Percentiles rank a stretch among this genome's conserved stretches.
Conservation (phyloP, 2,797 vertebrate species). For the Phataginus tricuspis region DNA sequence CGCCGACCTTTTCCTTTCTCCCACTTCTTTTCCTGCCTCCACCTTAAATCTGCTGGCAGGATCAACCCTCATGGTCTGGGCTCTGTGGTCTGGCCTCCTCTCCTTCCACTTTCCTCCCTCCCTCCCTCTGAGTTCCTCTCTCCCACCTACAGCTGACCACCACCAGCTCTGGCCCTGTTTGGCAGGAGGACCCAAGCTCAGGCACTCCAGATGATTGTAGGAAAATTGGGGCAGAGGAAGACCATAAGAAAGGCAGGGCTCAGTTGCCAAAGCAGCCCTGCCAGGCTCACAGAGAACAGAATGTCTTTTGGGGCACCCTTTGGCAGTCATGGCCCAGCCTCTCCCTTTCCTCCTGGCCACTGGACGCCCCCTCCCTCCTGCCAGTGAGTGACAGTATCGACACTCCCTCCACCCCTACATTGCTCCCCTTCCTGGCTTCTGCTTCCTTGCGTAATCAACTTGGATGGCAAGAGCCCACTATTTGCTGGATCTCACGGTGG, state of each 20-base stretch:
- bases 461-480: background rate
- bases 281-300: background rate
- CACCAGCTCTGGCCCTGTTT: background rate
- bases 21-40: background rate
- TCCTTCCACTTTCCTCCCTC: background rate
- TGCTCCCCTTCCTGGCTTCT: slow-evolving; percentile 11
- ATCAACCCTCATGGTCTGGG: background rate
- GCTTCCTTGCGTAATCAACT: slow-evolving; percentile 53
- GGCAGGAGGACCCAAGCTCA: background rate
- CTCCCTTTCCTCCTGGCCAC: background rate
- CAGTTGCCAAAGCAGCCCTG: background rate
- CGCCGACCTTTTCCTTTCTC: background rate
- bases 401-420: background rate
- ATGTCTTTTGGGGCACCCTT: accelerated
- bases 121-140: background rate
- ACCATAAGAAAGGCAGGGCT: background rate
- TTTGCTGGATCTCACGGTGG: accelerated
- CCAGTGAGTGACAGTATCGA: background rate
- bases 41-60: background rate
- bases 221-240: background rate
- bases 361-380: background rate
- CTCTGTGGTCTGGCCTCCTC: background rate
- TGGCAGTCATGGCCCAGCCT: background rate
- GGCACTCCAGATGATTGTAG: background rate
- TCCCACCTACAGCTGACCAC: background rate